Percentiles rank a stretch among this genome's conserved stretches.
Conservation (phyloP, 2,888 invertebrate genomes). For the Caenorhabditis afra region DNA sequence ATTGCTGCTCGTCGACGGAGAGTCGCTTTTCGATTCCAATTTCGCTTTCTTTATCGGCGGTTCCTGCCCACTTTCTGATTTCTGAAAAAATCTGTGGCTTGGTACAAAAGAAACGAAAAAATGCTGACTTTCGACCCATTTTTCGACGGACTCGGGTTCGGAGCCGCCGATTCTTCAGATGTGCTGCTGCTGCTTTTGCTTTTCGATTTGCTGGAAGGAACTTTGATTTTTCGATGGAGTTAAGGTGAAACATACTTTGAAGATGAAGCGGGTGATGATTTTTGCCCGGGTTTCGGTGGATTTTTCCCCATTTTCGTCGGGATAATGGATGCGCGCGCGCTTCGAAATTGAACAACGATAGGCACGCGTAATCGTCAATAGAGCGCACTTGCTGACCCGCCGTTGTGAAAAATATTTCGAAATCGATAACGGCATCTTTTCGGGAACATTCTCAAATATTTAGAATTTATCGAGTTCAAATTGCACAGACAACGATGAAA, state of each 20-base stretch:
- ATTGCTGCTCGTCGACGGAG: too few species aligned
- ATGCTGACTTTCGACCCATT: background rate
- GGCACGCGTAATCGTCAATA: background rate
- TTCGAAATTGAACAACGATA: background rate
- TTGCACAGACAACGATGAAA: background rate
- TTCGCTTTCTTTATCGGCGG: too few species aligned
- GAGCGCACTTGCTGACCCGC: slow-evolving; percentile 4
- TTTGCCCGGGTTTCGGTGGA: background rate
- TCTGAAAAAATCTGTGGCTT: too few species aligned
- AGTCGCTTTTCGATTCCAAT: too few species aligned
- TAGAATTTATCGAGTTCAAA: background rate
- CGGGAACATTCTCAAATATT: too few species aligned
- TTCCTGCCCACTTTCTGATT: too few species aligned
- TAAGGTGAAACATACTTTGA: background rate
- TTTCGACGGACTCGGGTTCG: background rate
- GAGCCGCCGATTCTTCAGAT: background rate
- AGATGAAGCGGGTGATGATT: background rate
- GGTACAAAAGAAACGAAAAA: too few species aligned
- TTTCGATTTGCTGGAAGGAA: background rate
- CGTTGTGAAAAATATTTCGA: background rate
- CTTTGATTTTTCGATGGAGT: background rate
- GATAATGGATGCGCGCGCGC: background rate
- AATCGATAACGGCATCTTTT: too few species aligned
- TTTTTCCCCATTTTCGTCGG: slow-evolving; percentile 1
- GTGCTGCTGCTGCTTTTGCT: background rate